phyloP scores from a whole-genome alignment of 37 sponge, comb jelly and placozoan genomes.

The Halisarca cf. caerulea region DNA sequence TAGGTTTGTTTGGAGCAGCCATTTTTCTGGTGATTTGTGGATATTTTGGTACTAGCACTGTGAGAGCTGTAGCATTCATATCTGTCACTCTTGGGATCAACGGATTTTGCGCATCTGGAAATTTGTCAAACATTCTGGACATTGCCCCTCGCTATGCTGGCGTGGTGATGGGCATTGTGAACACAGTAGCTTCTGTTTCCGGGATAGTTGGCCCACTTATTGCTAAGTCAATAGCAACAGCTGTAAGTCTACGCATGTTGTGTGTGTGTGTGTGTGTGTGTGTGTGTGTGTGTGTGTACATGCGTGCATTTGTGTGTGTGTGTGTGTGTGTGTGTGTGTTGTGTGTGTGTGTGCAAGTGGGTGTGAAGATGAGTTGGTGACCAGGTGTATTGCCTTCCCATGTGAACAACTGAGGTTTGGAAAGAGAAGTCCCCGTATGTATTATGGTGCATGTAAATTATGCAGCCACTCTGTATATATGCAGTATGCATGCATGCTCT shows the following conservation, averaged over 20 bases:
- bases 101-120: constrained; percentile 62
- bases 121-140: constrained; percentile 77
- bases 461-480: no score
- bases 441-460: no score
- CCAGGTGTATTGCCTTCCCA: no score
- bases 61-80: constrained; percentile 52
- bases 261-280: no score
- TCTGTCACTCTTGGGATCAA: constrained; percentile 53
- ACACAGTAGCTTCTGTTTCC: constrained; percentile 74
- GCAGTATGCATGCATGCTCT: no score
- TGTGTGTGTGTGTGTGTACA: constrained; percentile 15
- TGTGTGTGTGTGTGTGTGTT: constrained; percentile 10
- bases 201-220: constrained; percentile 82
- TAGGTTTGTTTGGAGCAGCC: no score
- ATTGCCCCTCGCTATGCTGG: constrained; percentile 87
- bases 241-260: constrained; percentile 34
- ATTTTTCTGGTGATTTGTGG: constrained; percentile 36
- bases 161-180: constrained; percentile 87
- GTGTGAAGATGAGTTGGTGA: background rate
- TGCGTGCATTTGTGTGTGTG: background rate
- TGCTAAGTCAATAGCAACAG: constrained; percentile 70
- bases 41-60: constrained; percentile 57
- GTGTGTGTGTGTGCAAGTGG: constrained; percentile 9
- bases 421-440: no score
- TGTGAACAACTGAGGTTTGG: no score